Evolutionary conservation across 2,888 invertebrate genomes (phyloP).

Genomic region (Tachystola acroxantha): DNA sequence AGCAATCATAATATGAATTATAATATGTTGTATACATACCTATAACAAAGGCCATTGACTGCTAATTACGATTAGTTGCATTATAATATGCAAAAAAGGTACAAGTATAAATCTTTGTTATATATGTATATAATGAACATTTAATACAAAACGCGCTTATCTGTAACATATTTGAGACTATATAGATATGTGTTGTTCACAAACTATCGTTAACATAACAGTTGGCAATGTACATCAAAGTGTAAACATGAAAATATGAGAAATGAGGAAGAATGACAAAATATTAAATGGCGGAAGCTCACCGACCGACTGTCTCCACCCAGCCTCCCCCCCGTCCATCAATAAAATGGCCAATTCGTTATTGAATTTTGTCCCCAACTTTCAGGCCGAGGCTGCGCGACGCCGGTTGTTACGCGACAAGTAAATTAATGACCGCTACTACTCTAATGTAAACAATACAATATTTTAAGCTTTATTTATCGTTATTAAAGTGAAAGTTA

Average conservation of each 20-base stretch:
- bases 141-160: slow-evolving; percentile 22
- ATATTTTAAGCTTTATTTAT: slow-evolving; percentile 43
- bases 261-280: slow-evolving; percentile 42
- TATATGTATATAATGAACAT: slow-evolving; percentile 19
- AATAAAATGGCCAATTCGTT: slow-evolving; percentile 79
- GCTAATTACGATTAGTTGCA: not conserved
- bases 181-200: slow-evolving; percentile 16
- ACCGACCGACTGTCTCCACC: slow-evolving; percentile 67
- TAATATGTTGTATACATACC: too few relatives aligned
- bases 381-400: slow-evolving; percentile 67
- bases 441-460: slow-evolving; percentile 63
- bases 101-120: slow-evolving; percentile 8
- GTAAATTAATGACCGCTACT: slow-evolving; percentile 58
- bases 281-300: slow-evolving; percentile 71
- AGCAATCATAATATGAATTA: not conserved
- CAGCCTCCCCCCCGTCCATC: slow-evolving; percentile 74
- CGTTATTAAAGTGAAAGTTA: slow-evolving; percentile 64
- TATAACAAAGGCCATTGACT: slow-evolving; percentile 1
- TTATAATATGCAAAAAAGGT: not conserved
- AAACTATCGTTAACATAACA: slow-evolving; percentile 21
- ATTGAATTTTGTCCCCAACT: slow-evolving; percentile 75
- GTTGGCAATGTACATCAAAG: slow-evolving; percentile 28
- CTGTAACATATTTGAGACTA: slow-evolving; percentile 26
- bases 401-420: slow-evolving; percentile 68
- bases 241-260: slow-evolving; percentile 50